These are phyloP conservation scores for Gephyroberyx darwinii DNA, from an alignment of 2,797 vertebrate species.

Conservation along the genomic window DNA sequence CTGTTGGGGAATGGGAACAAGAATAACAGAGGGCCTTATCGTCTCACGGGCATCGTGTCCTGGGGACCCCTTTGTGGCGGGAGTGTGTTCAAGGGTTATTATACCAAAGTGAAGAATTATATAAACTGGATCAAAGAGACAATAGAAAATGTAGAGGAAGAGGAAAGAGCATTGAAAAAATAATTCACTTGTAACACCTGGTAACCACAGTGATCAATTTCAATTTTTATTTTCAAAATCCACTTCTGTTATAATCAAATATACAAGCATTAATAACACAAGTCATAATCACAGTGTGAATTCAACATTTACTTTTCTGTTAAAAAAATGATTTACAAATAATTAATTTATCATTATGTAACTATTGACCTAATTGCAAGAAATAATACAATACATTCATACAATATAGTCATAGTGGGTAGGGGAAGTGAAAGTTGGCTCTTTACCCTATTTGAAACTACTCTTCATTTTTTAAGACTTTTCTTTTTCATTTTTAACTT, in stretches of 20 bases:
- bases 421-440: background rate
- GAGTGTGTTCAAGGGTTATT: conserved; percentile 80
- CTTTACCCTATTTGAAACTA: background rate
- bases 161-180: background rate
- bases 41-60: conserved; percentile 86
- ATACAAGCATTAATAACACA: conserved; percentile 9
- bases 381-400: background rate
- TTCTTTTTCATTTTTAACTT: background rate
- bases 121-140: conserved; percentile 89
- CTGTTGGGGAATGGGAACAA: conserved; percentile 36
- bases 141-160: conserved; percentile 68
- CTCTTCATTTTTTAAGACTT: too few relatives aligned
- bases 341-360: background rate
- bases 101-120: conserved; percentile 89
- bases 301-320: conserved; percentile 4
- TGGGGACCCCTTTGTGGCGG: conserved; percentile 85
- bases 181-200: background rate
- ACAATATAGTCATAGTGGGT: background rate
- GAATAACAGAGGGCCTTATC: conserved; percentile 64
- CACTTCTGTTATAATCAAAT: conserved; percentile 37
- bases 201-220: background rate
- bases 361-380: too few relatives aligned
- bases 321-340: conserved; percentile 26
- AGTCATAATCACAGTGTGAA: conserved; percentile 14
- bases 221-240: conserved; percentile 2